Percentiles rank a stretch among this genome's conserved stretches.
Evolutionary conservation across 2,797 vertebrate species (phyloP).

Genomic region (Strix occidentalis): DNA sequence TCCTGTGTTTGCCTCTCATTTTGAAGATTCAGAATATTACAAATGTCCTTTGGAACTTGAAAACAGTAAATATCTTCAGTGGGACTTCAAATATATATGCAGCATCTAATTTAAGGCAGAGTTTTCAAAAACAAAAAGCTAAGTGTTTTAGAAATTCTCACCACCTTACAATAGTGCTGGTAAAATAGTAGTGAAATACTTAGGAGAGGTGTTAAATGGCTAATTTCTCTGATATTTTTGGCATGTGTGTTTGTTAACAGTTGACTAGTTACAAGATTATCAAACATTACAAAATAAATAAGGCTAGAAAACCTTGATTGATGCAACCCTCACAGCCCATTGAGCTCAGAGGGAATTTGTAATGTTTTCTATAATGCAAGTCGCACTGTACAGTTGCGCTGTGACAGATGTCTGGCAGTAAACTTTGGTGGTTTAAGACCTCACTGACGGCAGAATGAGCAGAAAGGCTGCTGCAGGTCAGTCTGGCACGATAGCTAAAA

Average conservation of each 20-base stretch:
- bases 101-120: background rate
- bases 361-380: background rate
- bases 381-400: accelerated
- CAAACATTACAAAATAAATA: background rate
- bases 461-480: background rate
- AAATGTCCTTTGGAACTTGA: background rate
- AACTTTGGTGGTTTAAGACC: background rate
- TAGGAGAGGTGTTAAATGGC: accelerated
- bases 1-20: background rate
- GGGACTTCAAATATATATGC: background rate
- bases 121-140: background rate
- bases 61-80: background rate
- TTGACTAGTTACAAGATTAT: background rate
- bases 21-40: background rate
- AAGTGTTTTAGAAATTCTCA: background rate
- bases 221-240: background rate
- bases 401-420: background rate
- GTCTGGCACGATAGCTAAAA: background rate
- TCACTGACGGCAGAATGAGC: accelerated
- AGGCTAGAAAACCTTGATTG: background rate
- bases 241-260: background rate
- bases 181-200: background rate
- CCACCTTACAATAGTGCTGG: background rate
- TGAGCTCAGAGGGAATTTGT: background rate
- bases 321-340: background rate